A percentile compares a stretch with the other conserved stretches of the same genome.
Evolutionary conservation across 2,113 vertebrate species (phyloP).

Genomic region (Urocynchramus pylzowi): DNA sequence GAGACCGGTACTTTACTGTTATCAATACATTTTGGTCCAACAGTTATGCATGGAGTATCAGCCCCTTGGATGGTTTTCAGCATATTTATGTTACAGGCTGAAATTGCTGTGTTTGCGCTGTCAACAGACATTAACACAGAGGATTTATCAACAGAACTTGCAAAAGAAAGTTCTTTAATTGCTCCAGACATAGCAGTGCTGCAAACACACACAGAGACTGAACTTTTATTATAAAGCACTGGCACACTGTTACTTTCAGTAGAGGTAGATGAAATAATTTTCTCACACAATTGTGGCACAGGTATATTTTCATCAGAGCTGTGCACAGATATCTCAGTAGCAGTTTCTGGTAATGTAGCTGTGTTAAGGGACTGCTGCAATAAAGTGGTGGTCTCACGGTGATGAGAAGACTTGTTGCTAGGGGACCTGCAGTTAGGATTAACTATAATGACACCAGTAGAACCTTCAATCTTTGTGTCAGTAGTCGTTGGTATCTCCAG

Average conservation of each 20-base stretch:
- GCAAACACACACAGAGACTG: constrained; percentile 73
- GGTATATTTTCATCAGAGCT: constrained; percentile 73
- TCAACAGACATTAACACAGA: constrained; percentile 81
- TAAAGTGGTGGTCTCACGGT: constrained; percentile 68
- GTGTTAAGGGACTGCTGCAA: constrained; percentile 70
- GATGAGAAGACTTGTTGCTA: constrained; percentile 74
- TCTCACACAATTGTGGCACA: constrained; percentile 75
- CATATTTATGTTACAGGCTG: constrained; percentile 75
- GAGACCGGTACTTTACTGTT: constrained; percentile 52
- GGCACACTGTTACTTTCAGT: constrained; percentile 78
- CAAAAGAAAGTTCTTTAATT: constrained; percentile 78
- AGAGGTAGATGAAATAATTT: constrained; percentile 82
- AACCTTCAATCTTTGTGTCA: constrained; percentile 77
- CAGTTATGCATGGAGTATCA: constrained; percentile 72
- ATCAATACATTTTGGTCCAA: constrained; percentile 80
- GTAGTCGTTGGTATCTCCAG: constrained; percentile 63
- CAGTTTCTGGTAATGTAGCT: constrained; percentile 71
- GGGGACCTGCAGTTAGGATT: constrained; percentile 84
- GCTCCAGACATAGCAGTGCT: constrained; percentile 75
- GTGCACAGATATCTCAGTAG: constrained; percentile 70
- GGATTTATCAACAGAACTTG: constrained; percentile 77
- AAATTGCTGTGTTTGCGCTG: constrained; percentile 70
- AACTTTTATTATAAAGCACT: constrained; percentile 76
- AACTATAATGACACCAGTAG: constrained; percentile 82
- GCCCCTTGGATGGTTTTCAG: constrained; percentile 75